These are phyloP conservation scores for Melanotaenia nigrans DNA, from an alignment of 2,797 vertebrate species.

Conservation along the genomic window DNA sequence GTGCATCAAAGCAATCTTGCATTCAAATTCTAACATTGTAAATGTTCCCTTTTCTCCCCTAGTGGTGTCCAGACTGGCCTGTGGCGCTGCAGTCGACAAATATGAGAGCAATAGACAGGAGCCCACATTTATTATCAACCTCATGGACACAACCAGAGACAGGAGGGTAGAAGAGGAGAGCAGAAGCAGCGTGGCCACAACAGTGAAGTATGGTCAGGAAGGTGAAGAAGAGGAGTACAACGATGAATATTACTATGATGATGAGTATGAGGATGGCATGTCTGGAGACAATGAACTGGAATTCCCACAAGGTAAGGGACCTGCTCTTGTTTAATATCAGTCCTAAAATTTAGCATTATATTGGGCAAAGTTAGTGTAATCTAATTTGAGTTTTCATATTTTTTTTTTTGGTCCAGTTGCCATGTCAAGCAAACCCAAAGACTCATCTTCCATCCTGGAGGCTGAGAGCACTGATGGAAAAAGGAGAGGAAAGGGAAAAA, in stretches of 20 bases:
- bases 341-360: not conserved
- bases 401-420: constrained; percentile 79
- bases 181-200: constrained; percentile 34
- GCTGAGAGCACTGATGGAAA: constrained; percentile 69
- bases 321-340: not conserved
- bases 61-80: constrained; percentile 72
- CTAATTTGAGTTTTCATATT: not conserved
- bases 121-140: constrained; percentile 79
- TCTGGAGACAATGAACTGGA: constrained; percentile 48
- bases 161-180: constrained; percentile 61
- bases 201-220: constrained; percentile 34
- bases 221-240: constrained; percentile 61
- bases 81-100: constrained; percentile 79
- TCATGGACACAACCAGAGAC: constrained; percentile 71
- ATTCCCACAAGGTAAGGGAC: constrained; percentile 74
- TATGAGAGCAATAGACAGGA: constrained; percentile 74
- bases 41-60: constrained; percentile 4
- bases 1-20: not conserved
- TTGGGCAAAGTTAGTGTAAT: not conserved
- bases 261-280: constrained; percentile 70
- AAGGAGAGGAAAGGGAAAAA: constrained; percentile 82
- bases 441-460: constrained; percentile 76
- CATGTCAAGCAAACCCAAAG: constrained; percentile 91
- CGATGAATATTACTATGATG: constrained; percentile 68
- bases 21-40: not conserved